Conservation (phyloP, 2,797 vertebrate species). For the Centropyge bicolor region DNA sequence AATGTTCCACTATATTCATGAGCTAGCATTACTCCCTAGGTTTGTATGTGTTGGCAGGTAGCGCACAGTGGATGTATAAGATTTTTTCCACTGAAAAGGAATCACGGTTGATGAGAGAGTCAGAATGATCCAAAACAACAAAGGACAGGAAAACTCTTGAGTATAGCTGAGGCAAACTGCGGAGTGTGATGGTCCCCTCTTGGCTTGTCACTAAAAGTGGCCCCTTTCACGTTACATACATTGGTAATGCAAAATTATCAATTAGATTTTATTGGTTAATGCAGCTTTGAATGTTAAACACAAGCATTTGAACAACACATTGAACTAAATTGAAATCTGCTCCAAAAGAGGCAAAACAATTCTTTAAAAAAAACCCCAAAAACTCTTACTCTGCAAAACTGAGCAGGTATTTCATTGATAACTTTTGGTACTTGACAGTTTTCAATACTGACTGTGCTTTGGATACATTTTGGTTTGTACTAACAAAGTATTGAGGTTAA, state of each 20-base stretch:
- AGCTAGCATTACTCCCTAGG: not conserved
- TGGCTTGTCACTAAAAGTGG: not conserved
- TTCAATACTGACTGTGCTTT: not conserved
- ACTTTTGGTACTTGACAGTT: not conserved
- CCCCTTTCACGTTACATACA: not conserved
- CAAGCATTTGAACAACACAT: not conserved
- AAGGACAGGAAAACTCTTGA: not conserved
- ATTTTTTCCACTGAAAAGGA: not conserved
- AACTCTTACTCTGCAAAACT: not conserved
- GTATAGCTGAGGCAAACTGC: not conserved
- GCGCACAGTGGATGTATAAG: not conserved
- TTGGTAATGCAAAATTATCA: not conserved
- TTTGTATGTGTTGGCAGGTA: constrained; percentile 6
- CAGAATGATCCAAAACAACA: not conserved
- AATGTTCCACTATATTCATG: not conserved
- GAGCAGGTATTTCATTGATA: not conserved
- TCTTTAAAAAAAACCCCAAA: not conserved
- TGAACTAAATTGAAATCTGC: not conserved
- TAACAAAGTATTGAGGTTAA: not conserved
- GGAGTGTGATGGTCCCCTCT: not conserved
- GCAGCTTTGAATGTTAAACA: not conserved
- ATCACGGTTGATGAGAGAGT: not conserved
- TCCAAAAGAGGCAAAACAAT: not conserved
- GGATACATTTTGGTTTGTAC: constrained; percentile 11
- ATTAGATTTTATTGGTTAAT: not conserved